Percentiles rank a stretch among this genome's conserved stretches.
Conservation (phyloP, 2,113 vertebrate genomes). For the Amphiprion ocellaris region DNA sequence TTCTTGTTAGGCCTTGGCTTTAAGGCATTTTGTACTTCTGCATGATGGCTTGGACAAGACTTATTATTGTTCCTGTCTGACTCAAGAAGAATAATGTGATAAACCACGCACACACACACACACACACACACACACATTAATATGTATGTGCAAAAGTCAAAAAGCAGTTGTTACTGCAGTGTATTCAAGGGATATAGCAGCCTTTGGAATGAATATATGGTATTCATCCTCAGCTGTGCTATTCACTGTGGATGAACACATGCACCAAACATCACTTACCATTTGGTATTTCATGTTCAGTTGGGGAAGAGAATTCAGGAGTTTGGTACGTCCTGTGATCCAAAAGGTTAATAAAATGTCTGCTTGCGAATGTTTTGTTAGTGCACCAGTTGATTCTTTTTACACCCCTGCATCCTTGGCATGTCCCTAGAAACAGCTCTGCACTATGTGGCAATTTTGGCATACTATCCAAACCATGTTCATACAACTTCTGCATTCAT, state of each 20-base stretch:
- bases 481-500: neutral
- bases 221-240: neutral
- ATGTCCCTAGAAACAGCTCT: neutral
- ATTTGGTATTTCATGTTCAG: neutral
- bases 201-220: too few species aligned
- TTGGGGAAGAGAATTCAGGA: too few species aligned
- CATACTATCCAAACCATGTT: neutral
- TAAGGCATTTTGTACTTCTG: neutral
- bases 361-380: neutral
- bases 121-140: neutral
- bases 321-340: neutral
- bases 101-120: neutral
- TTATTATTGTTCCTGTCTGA: conserved; percentile 14
- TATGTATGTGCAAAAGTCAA: neutral
- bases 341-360: neutral
- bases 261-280: too few species aligned
- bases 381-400: neutral
- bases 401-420: neutral
- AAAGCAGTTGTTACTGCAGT: too few species aligned
- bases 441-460: neutral
- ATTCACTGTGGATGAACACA: too few species aligned
- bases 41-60: neutral
- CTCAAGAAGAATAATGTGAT: neutral
- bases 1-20: conserved; percentile 22
- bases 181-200: too few species aligned